Conservation (phyloP, 2,113 vertebrate species). For the Platichthys flesus region DNA sequence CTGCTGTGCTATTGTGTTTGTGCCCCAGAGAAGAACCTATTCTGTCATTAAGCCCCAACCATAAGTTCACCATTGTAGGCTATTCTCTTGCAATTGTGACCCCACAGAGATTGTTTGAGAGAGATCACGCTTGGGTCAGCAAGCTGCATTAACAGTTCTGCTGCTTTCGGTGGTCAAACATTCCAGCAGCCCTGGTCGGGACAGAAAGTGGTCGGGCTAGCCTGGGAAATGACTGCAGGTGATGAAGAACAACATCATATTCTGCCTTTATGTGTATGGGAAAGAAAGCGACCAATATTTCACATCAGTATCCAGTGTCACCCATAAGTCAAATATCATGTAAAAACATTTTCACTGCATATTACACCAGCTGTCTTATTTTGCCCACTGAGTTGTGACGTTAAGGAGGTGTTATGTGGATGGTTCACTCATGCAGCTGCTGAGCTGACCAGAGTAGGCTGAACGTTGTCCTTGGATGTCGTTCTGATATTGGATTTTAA, state of each 20-base stretch:
- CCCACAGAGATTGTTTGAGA: slow-evolving; percentile 46
- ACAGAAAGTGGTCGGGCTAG: slow-evolving; percentile 40
- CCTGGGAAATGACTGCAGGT: slow-evolving; percentile 53
- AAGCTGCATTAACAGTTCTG: slow-evolving; percentile 36
- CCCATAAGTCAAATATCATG: slow-evolving; percentile 58
- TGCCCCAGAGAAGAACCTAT: slow-evolving; percentile 3
- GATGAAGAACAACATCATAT: slow-evolving; percentile 43
- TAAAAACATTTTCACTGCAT: slow-evolving; percentile 57
- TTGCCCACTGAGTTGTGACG: slow-evolving; percentile 63
- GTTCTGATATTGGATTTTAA: slow-evolving; percentile 77
- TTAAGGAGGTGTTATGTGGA: slow-evolving; percentile 76
- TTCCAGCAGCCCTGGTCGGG: slow-evolving; percentile 34
- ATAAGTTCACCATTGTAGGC: slow-evolving; percentile 11
- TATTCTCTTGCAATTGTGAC: slow-evolving; percentile 37
- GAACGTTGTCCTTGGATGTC: slow-evolving; percentile 70
- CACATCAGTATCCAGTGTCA: slow-evolving; percentile 60
- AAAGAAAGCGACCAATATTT: slow-evolving; percentile 44
- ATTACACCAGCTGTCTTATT: slow-evolving; percentile 59
- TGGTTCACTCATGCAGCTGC: slow-evolving; percentile 67
- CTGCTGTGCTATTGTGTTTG: slow-evolving; percentile 38
- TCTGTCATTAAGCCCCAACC: slow-evolving; percentile 7
- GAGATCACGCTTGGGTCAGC: slow-evolving; percentile 51
- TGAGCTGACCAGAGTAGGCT: slow-evolving; percentile 57
- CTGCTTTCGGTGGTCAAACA: slow-evolving; percentile 60
- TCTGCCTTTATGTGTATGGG: slow-evolving; percentile 54